Evolutionary conservation across 53 echinoderm and acorn worm species (phyloP).

Genomic region (Astropecten irregularis): DNA sequence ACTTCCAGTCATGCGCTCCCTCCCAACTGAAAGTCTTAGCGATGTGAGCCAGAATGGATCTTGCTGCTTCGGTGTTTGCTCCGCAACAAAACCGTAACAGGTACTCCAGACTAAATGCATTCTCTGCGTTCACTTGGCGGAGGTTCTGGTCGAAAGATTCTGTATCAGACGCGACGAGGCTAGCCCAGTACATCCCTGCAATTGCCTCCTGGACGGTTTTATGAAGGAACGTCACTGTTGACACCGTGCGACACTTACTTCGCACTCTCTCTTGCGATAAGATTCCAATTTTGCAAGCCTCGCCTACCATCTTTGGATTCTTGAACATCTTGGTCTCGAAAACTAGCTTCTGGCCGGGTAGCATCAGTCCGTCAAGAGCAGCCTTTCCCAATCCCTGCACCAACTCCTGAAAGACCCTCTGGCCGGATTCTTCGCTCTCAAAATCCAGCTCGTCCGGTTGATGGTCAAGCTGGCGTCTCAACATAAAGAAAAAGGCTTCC

Average conservation of each 20-base stretch:
- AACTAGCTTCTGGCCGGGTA: not conserved
- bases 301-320: not conserved
- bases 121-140: not conserved
- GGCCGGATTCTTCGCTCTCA: not conserved
- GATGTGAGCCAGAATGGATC: not conserved
- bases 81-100: constrained; percentile 29
- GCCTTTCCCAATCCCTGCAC: not conserved
- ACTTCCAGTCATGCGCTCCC: too few species aligned
- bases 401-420: too few species aligned
- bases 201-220: constrained; percentile 30
- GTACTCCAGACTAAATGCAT: not conserved
- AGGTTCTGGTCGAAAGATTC: not conserved
- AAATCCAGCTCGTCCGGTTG: not conserved
- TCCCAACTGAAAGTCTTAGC: too few species aligned
- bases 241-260: not conserved
- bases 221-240: constrained; percentile 7
- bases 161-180: not conserved
- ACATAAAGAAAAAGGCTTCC: not conserved
- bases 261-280: not conserved
- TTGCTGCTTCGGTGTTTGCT: not conserved
- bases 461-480: constrained; percentile 35
- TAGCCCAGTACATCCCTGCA: constrained; percentile 35
- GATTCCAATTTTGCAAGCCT: constrained; percentile 8
- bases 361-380: constrained; percentile 21
- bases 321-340: not conserved